A percentile compares a stretch with the other conserved stretches of the same genome.
phyloP scores from a whole-genome alignment of 2,888 invertebrate genomes.

The Frankliniella intonsa region DNA sequence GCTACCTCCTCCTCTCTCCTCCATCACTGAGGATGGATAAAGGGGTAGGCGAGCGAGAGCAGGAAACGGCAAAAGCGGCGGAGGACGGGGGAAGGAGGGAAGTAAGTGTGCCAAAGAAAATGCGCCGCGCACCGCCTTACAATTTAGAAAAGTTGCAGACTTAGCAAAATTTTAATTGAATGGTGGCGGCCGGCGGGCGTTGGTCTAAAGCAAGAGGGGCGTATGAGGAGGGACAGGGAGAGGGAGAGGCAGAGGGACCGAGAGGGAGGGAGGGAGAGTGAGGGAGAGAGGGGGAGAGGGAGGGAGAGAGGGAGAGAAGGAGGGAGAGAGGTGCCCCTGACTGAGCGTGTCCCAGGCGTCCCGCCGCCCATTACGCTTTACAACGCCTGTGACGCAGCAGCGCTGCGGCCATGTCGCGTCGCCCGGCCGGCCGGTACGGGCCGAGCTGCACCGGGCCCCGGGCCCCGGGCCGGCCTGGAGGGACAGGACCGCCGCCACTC shows the following conservation, averaged over 20 bases:
- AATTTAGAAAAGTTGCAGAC: background rate
- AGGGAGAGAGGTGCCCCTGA: background rate
- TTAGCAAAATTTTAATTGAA: background rate
- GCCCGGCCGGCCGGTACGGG: too few species aligned
- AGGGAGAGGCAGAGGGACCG: background rate
- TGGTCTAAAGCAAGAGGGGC: background rate
- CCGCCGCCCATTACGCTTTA: background rate
- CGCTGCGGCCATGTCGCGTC: background rate
- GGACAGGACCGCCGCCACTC: too few species aligned
- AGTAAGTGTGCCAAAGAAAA: constrained; percentile 1
- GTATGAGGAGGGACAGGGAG: background rate
- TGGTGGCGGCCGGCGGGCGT: background rate
- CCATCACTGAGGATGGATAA: too few species aligned
- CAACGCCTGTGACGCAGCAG: background rate
- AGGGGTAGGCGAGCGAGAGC: too few species aligned
- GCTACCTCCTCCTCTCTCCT: too few species aligned
- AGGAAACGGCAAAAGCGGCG: background rate
- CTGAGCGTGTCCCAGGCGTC: background rate
- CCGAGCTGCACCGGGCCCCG: too few species aligned
- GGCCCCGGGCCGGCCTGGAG: too few species aligned
- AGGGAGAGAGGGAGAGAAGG: background rate
- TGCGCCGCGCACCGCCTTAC: background rate
- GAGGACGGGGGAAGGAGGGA: background rate
- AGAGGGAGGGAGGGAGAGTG: background rate
- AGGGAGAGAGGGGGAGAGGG: background rate